These are phyloP conservation scores for Sphecodes monilicornis DNA, from an alignment of 2,888 invertebrate genomes.

Conservation along the genomic window DNA sequence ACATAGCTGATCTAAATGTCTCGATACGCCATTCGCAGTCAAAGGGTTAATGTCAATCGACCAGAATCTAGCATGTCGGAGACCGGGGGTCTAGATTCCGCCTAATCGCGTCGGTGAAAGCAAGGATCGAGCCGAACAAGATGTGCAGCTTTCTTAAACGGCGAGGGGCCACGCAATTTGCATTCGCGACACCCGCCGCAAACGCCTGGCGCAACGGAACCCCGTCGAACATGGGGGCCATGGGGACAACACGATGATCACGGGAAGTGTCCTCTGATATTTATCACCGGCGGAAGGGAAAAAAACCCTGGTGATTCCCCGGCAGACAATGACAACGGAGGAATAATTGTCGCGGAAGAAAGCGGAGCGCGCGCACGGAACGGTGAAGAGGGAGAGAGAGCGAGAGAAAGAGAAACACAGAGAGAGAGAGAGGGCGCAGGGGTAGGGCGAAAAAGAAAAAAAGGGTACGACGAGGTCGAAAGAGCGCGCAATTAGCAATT, in stretches of 20 bases:
- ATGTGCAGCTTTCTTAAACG: conserved; percentile 2
- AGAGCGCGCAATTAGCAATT: conserved; percentile 65
- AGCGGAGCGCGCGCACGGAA: conserved; percentile 16
- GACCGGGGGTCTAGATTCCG: neutral
- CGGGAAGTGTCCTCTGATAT: conserved; percentile 31
- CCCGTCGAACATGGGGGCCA: neutral
- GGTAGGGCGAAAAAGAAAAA: conserved; percentile 15
- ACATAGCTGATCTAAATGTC: neutral
- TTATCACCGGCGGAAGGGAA: conserved; percentile 39
- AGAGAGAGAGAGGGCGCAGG: conserved; percentile 16
- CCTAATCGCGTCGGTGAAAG: conserved; percentile 20
- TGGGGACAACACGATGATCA: conserved; percentile 13
- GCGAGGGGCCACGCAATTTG: neutral
- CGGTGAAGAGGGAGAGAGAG: neutral
- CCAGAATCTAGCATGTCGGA: neutral
- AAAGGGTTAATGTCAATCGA: conserved; percentile 4
- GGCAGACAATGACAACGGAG: conserved; percentile 21
- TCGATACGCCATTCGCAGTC: neutral
- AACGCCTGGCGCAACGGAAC: neutral
- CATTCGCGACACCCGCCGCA: neutral
- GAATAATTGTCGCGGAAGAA: conserved; percentile 40
- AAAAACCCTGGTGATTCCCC: neutral
- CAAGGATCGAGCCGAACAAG: neutral
- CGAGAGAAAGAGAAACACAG: conserved; percentile 9
- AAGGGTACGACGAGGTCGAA: conserved; percentile 38